Conservation (phyloP, 2,113 vertebrate genomes). For the Gopherus flavomarginatus region DNA sequence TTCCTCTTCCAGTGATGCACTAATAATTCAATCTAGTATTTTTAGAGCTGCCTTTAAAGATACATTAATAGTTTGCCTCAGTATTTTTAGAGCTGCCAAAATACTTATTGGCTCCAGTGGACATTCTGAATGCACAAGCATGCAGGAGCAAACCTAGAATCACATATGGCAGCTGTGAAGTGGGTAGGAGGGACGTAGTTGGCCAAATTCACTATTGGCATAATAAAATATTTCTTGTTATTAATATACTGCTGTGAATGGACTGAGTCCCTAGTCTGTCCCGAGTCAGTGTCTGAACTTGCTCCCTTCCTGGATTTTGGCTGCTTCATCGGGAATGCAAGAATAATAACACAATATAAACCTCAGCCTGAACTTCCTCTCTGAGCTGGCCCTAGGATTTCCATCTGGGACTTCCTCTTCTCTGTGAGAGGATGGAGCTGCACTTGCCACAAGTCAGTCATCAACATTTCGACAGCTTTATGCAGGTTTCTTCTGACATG, state of each 20-base stretch:
- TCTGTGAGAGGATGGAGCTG: not conserved
- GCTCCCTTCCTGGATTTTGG: not conserved
- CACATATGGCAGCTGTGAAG: not conserved
- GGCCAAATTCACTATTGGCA: not conserved
- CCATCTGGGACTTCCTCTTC: not conserved
- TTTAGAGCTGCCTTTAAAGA: not conserved
- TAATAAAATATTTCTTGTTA: not conserved
- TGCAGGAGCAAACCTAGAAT: not conserved
- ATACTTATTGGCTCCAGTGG: not conserved
- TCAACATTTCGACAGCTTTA: not conserved
- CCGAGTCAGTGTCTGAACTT: not conserved
- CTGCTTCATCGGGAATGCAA: not conserved
- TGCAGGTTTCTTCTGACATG: not conserved
- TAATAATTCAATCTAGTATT: not conserved
- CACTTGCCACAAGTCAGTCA: not conserved
- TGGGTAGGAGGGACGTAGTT: not conserved
- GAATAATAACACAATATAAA: not conserved
- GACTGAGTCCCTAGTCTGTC: not conserved
- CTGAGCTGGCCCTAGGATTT: not conserved
- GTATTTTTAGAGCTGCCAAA: constrained; percentile 9
- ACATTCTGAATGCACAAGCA: not conserved
- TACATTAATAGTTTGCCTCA: not conserved
- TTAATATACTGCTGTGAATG: not conserved
- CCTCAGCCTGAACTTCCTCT: not conserved
- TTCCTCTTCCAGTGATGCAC: not conserved